Base-by-base conservation (phyloP, 2,888 invertebrate species). In the Linnaemya vulpina region DNA sequence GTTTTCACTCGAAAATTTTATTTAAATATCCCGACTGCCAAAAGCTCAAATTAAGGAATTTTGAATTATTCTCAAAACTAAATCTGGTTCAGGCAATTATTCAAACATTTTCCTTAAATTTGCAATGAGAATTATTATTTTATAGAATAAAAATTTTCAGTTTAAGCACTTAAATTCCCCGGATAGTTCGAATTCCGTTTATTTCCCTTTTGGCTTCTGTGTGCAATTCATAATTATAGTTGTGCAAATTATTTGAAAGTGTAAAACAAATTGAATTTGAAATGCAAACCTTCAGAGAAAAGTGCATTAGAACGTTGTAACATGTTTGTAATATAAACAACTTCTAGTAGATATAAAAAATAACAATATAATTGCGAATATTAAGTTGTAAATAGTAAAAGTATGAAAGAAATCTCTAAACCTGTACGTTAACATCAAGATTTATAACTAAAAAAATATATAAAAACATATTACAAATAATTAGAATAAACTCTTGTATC, bases 291-390 rank as follows among this genome's bases (percentile, higher is more conserved):
- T 60, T 30, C 20, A 17, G n/a, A 51, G 20, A 86, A 49, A 81
- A 81, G 81, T 85, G 81, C 81, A 83, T 87, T 79, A 79, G 65
- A 38, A 75, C 71, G 63, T 63, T 82, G 70, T 82, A 71, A 82
- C 58, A 58, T 43, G 55, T 55, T 55, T 58, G 58, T 70, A 75
- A 74, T 49, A 51, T 67, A 70, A 67, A 40, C 40, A 68, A n/a
- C 60, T 5, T 46, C 46, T n/a, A 73, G 70, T 38, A 13, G 40
- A 46, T 63, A 43, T 25, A 53, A 60, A 20, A 38, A 58, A 53
- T 58, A 58, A 1, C 0, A 17, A 35, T 60, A 60, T 35, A 68
- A 68, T 49, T 60, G 58, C 17, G 25, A 71, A 15, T 53, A 55
- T 43, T 35, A 70, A 71, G 15, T 20, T 78, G 70, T 71, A 78